phyloP scores from a whole-genome alignment of 2,888 invertebrate species.

The Megamerina dolium region DNA sequence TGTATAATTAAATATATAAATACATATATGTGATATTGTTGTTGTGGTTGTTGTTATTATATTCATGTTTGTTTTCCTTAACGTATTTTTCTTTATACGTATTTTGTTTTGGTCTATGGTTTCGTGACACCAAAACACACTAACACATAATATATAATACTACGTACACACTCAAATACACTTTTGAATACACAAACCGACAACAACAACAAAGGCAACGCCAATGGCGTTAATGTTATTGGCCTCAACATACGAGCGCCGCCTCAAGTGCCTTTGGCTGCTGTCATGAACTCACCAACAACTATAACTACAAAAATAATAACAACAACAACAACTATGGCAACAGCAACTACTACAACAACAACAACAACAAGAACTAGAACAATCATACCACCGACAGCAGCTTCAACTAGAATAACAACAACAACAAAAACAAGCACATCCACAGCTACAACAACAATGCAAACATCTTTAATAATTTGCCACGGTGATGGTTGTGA shows the following conservation, averaged over 20 bases:
- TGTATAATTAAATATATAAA: too few species aligned
- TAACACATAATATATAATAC: too few species aligned
- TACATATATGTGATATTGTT: constrained; percentile 10
- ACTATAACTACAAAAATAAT: too few species aligned
- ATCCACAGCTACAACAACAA: constrained; percentile 28
- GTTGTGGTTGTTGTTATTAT: constrained; percentile 2
- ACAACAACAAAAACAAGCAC: constrained; percentile 32
- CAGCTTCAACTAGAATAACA: constrained; percentile 3
- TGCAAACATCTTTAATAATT: constrained; percentile 21
- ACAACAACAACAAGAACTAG: constrained; percentile 22
- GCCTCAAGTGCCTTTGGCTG: constrained; percentile 51
- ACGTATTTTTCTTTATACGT: too few species aligned
- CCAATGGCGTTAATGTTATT: constrained; percentile 69
- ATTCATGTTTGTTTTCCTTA: constrained; percentile 16
- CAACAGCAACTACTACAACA: constrained; percentile 26
- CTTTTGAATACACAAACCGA: too few species aligned
- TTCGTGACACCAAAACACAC: too few species aligned
- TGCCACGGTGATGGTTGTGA: too few species aligned
- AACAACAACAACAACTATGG: too few species aligned
- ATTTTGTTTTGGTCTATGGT: too few species aligned
- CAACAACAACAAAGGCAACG: constrained; percentile 53
- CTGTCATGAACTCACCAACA: constrained; percentile 24
- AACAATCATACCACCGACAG: too few species aligned
- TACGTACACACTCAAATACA: too few species aligned
- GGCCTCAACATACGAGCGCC: constrained; percentile 55